phyloP scores from a whole-genome alignment of 2,888 invertebrate genomes.

The Germaria angustata region DNA sequence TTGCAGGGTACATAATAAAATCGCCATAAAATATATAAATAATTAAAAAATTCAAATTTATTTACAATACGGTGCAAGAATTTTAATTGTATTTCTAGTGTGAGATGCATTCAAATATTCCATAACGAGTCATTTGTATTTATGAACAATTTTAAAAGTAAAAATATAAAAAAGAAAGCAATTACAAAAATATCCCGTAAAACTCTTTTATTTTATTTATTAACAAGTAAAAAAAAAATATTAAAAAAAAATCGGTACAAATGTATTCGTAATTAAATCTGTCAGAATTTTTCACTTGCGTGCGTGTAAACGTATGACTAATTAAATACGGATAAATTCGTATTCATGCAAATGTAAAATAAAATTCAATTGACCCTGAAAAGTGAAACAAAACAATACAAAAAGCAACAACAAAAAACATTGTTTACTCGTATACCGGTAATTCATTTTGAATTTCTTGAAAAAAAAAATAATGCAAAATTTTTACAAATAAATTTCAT shows the following conservation, averaged over 20 bases:
- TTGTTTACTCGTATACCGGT: constrained; percentile 40
- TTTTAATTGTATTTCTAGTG: constrained; percentile 20
- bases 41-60: too few relatives aligned
- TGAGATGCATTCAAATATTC: not conserved
- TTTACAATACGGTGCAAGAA: constrained; percentile 11
- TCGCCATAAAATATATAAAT: too few relatives aligned
- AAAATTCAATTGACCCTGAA: constrained; percentile 47
- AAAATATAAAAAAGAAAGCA: not conserved
- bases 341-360: not conserved
- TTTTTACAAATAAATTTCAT: constrained; percentile 4
- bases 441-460: constrained; percentile 21
- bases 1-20: too few relatives aligned
- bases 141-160: not conserved
- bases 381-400: constrained; percentile 12
- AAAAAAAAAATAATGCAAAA: constrained; percentile 2
- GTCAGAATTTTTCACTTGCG: too few relatives aligned
- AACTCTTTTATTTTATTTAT: too few relatives aligned
- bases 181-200: too few relatives aligned
- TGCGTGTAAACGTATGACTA: constrained; percentile 35
- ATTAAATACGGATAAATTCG: constrained; percentile 47
- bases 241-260: too few relatives aligned
- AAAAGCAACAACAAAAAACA: not conserved
- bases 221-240: too few relatives aligned
- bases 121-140: not conserved
- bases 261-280: too few relatives aligned